Base-by-base conservation (phyloP, 92 coral and sea anemone genomes). In the Epizoanthus illoricatus region DNA sequence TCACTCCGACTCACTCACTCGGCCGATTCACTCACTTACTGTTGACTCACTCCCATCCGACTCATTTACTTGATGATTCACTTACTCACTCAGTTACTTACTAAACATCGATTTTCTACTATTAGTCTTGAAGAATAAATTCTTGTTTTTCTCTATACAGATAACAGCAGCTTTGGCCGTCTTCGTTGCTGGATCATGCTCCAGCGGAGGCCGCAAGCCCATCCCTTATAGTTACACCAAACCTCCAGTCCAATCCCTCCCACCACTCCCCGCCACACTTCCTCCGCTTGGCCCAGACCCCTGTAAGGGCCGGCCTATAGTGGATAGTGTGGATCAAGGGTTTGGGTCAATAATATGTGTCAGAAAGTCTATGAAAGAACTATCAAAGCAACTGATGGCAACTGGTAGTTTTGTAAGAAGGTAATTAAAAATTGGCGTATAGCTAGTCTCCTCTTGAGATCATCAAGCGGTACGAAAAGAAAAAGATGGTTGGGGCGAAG, bases 381-480 rank as follows among this genome's bases (percentile, higher is more conserved):
- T 75, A 5, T 52, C 61, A 42, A 33, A 40, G n/a, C 69, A 60
- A 17, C 55, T 75, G 33, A 16, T 41, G 20, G 9, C 40, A 10
- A 28, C 64, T 9, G 81, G 81, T 41, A 68, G 81, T 7, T 75
- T 16, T 60, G 23, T 64, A 36, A 75, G 11, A 75, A 60, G 81
- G 81, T 75, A 55, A 58, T 9, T 19, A 4, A 57, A 7, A 6
- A 6, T 1, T 28, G 36, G 36, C 36, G 1, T 28, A 28, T 28
- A 64, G 28, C 69, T n/a, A 66, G 24, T 9, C 67, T 6, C 2
- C 63, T 58, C n/a, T 58, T 15, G n/a, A 58, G 5, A 13, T 19
- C 4, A 58, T 15, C 63, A 2, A 61, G n/a, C 7, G 2, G 8
- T 11, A 19, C 66, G 21, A 61, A 61, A 28, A 28, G 36, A 28